These are phyloP conservation scores for Tragelaphus strepsiceros DNA, from an alignment of 2,113 vertebrate species.

Conservation along the genomic window DNA sequence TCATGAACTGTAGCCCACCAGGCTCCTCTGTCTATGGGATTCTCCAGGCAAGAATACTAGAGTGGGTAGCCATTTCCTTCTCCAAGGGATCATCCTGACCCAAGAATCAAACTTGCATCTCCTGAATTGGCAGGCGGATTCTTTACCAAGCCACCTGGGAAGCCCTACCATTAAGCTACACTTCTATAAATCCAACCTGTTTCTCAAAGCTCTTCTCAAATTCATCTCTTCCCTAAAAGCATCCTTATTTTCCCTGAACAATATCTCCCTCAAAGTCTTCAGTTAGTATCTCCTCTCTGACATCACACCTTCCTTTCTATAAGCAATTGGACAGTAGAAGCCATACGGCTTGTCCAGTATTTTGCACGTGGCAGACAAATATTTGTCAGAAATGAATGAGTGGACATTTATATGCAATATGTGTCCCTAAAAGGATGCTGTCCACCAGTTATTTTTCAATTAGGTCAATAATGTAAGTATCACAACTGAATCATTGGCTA, in stretches of 20 bases:
- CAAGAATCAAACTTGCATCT: not conserved
- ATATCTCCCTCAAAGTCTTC: not conserved
- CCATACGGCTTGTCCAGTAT: not conserved
- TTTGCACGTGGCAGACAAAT: not conserved
- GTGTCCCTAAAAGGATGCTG: not conserved
- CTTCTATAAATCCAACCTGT: not conserved
- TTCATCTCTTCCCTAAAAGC: not conserved
- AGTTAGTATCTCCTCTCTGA: not conserved
- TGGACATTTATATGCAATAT: not conserved
- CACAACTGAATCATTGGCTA: constrained; percentile 11
- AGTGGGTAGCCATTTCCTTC: not conserved
- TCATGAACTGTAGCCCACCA: not conserved
- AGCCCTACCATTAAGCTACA: not conserved
- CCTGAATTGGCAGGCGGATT: not conserved
- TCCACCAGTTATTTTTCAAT: constrained; percentile 40
- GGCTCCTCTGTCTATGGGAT: not conserved
- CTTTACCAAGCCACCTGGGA: not conserved
- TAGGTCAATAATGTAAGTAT: constrained; percentile 35
- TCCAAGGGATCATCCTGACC: not conserved
- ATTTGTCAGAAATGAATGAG: not conserved
- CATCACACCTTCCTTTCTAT: not conserved
- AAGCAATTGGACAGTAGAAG: not conserved
- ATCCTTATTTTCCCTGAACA: not conserved
- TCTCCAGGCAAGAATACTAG: not conserved
- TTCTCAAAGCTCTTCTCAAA: not conserved